Conservation (phyloP, 2,113 vertebrate species). For the Caranx melampygus region DNA sequence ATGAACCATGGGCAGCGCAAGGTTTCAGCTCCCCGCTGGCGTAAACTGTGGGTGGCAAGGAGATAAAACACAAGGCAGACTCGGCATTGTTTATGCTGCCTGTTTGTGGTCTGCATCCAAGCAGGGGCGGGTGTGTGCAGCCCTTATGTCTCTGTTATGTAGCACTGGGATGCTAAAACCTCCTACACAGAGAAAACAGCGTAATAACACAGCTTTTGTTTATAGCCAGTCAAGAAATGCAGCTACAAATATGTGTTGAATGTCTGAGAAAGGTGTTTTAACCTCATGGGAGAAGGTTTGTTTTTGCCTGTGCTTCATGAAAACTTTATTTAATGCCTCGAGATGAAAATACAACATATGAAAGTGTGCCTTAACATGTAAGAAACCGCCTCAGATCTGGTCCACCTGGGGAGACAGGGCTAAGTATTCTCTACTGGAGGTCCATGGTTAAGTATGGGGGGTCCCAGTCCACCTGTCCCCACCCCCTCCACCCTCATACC, state of each 20-base stretch:
- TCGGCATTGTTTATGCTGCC: conserved; percentile 76
- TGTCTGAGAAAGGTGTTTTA: not conserved
- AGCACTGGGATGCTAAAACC: conserved; percentile 53
- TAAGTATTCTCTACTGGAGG: conserved; percentile 61
- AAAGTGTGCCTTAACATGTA: not conserved
- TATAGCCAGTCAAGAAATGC: conserved; percentile 1
- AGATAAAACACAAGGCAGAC: conserved; percentile 77
- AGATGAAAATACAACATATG: not conserved
- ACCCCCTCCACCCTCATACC: no score
- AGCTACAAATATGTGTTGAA: not conserved
- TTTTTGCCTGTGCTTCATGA: not conserved
- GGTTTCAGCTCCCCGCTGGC: conserved; percentile 72
- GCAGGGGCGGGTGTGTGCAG: conserved; percentile 48
- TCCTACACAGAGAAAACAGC: conserved; percentile 42
- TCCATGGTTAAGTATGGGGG: conserved; percentile 68
- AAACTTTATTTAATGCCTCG: not conserved
- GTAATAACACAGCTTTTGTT: conserved; percentile 49
- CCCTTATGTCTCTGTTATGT: conserved; percentile 62
- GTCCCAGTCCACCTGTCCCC: conserved; percentile 78
- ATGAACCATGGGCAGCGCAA: conserved; percentile 73
- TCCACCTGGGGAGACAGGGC: conserved; percentile 24
- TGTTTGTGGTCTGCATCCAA: conserved; percentile 76
- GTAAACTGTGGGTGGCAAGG: conserved; percentile 81
- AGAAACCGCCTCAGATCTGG: not conserved
- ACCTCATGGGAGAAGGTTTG: not conserved